phyloP scores from a whole-genome alignment of 2,888 invertebrate species.

The Drosophila birchii region DNA sequence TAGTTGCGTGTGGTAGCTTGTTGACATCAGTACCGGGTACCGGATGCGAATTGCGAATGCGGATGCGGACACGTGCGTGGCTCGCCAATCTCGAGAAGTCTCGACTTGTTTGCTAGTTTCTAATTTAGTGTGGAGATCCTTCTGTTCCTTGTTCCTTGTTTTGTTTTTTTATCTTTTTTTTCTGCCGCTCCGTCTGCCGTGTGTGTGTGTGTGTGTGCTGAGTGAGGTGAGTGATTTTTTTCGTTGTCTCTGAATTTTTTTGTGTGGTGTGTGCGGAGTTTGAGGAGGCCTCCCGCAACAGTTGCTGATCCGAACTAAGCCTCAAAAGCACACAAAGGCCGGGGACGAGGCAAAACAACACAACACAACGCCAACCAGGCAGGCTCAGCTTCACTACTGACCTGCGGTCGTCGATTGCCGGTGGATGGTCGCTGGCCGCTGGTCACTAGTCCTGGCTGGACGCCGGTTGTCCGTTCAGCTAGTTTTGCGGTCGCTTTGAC shows the following conservation, averaged over 20 bases:
- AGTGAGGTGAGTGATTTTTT: conserved; percentile 56
- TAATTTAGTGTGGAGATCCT: conserved; percentile 20
- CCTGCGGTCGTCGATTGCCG: conserved; percentile 30
- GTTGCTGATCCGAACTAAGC: conserved; percentile 20
- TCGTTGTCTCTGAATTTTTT: neutral
- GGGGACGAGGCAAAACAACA: neutral
- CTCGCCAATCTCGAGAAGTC: conserved; percentile 39
- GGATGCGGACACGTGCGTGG: conserved; percentile 58
- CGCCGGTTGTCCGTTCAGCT: conserved; percentile 56
- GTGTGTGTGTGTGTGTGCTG: conserved; percentile 30
- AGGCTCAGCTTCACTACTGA: conserved; percentile 9
- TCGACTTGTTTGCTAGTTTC: conserved; percentile 20
- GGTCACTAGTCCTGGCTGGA: conserved; percentile 17
- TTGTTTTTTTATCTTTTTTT: conserved; percentile 1
- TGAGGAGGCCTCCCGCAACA: conserved; percentile 28
- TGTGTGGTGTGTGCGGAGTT: neutral
- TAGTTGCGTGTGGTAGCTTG: conserved; percentile 83
- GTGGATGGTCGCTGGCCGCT: conserved; percentile 2
- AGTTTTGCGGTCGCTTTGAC: conserved; percentile 70
- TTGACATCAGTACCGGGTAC: conserved; percentile 81
- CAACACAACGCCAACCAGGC: neutral
- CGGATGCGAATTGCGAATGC: conserved; percentile 77
- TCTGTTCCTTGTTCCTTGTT: neutral
- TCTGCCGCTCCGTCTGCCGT: conserved; percentile 23
- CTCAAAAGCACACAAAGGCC: conserved; percentile 5